Base-by-base conservation (phyloP, 2,113 vertebrate genomes). In the Grammomys dolichurus region DNA sequence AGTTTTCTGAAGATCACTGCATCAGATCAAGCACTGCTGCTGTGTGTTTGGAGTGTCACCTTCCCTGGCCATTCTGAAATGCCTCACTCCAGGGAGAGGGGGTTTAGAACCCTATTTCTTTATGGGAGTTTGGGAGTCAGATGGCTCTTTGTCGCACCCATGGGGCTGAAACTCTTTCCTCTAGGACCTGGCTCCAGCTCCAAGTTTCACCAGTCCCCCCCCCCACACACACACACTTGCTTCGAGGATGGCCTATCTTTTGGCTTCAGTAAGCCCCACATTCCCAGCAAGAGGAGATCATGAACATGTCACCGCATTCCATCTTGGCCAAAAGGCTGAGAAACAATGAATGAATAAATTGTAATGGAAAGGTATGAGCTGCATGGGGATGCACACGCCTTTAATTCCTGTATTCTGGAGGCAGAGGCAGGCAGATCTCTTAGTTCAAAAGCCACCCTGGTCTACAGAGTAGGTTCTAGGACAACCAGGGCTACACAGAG, bases 251-350 rank as follows among this genome's bases (percentile, higher is more conserved):
- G 7, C 77, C 56, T 24, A 3, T 16, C 5, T 24, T 48, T 48
- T 63, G 91, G 91, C 36, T 40, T n/a, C 5, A 20, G 7, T 2
- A 12, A 75, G 28, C 51, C 69, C 67, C 7, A n/a, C 0, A 0
- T 4, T 0, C 28, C 58, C 13, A 28, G 69, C 43, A 48, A 13
- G 67, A 60, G 0, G 0, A 3, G 13, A 20, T 3, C 1, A 19
- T 0, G 60, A 78, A 40, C 19, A 1, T 0, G 2, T 26, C 12
- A 4, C 31, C 16, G 7, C 4, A 36, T 31, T 69, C n/a, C 7
- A 51, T 69, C 60, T 33, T 48, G 28, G 46, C 65, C 85, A 87
- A 87, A 86, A 51, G 31, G 13, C 65, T 24, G 11, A 87, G 31
- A 87, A 69, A 28, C 28, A 69, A 46, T 19, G 85, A 69, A 33